Evolutionary conservation across 2,888 invertebrate species (phyloP).

Genomic region (Syritta pipiens): DNA sequence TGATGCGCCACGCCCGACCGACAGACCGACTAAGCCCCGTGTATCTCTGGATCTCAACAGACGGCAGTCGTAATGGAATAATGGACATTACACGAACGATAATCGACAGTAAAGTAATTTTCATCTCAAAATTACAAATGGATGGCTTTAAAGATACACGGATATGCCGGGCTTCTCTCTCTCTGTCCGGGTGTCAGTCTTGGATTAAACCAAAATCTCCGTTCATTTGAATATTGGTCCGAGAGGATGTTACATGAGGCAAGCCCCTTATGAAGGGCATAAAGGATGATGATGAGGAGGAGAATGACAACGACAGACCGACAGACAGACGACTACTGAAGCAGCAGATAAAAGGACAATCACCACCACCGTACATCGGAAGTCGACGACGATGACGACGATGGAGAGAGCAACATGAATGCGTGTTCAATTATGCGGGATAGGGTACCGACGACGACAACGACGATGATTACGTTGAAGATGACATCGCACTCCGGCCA

Average conservation of each 20-base stretch:
- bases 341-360: too few relatives aligned
- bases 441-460: slow-evolving; percentile 12
- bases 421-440: slow-evolving; percentile 65
- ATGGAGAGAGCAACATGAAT: slow-evolving; percentile 43
- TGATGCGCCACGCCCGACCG: slow-evolving; percentile 3
- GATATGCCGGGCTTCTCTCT: slow-evolving; percentile 16
- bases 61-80: slow-evolving; percentile 53
- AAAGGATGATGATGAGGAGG: too few relatives aligned
- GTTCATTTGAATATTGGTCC: slow-evolving; percentile 33
- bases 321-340: too few relatives aligned
- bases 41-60: slow-evolving; percentile 28
- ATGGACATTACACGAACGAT: slow-evolving; percentile 55
- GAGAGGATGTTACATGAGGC: slow-evolving; percentile 3
- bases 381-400: slow-evolving; percentile 23
- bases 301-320: too few relatives aligned
- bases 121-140: slow-evolving; percentile 50
- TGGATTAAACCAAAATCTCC: slow-evolving; percentile 10
- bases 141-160: slow-evolving; percentile 37
- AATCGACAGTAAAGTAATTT: slow-evolving; percentile 53
- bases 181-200: background rate
- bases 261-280: slow-evolving; percentile 28
- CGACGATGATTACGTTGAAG: slow-evolving; percentile 40
- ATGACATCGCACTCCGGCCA: slow-evolving; percentile 39
- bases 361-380: too few relatives aligned
- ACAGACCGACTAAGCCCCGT: slow-evolving; percentile 5